Base-by-base conservation (phyloP, 2,888 invertebrate species). In the Ichneumoninae sp. region DNA sequence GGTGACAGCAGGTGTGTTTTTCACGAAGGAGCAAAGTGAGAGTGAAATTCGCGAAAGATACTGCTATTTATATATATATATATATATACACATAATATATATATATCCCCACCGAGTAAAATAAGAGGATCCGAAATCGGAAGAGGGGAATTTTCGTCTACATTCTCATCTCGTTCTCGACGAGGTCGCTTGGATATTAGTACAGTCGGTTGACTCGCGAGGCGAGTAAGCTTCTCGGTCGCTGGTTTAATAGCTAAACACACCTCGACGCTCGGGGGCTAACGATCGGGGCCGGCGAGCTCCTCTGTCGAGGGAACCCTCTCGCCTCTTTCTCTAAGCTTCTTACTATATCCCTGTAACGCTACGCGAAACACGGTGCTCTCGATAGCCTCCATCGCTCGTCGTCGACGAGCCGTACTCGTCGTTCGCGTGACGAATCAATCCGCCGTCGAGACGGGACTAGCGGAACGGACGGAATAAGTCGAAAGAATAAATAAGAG, bases 181-280 rank as follows among this genome's bases (percentile, higher is more conserved):
- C 60, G 60, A 33, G 60, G 60, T 26, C 57, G 57, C 57, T 57
- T 57, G 65, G 66, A 68, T 81, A 81, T 78, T 69, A 81, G 73
- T 78, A 78, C 81, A 81, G 74, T 84, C 71, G 81, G 74, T 52
- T 78, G 81, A 81, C 74, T 78, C 65, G 77, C 57, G 57, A 57
- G 57, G 22, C 57, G 57, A 57, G 57, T 57, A 26, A 57, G 57
- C 57, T 57, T 57, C 57, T 57, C 57, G 65, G 71, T 82, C 71
- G 71, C 65, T 73, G 77, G 73, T 73, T 85, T 79, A 85, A 85
- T 81, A 81, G 81, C 84, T 85, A 81, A 85, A 85, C 81, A 84
- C 81, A 84, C 81, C 77, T 84, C 73, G 77, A 69, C 50, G 74
- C 69, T 78, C 30, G 69, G 78, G 78, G 60, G 60, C 78, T 85